phyloP scores from a whole-genome alignment of 2,797 vertebrate genomes.

The Anguilla pacifica region DNA sequence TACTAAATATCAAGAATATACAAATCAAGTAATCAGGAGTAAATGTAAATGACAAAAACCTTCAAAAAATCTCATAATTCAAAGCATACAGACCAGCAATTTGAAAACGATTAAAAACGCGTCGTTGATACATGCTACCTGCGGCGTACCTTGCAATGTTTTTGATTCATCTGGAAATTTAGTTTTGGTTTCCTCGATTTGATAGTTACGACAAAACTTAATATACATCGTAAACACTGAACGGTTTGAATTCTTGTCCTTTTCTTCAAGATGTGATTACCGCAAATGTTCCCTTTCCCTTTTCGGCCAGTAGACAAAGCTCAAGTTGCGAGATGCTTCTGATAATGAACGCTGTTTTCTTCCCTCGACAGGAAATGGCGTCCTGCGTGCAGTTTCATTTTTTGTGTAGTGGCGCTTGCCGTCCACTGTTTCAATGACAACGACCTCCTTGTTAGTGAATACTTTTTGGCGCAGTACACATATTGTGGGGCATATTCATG shows the following conservation, averaged over 20 bases:
- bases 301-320: slow-evolving; percentile 26
- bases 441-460: slow-evolving; percentile 31
- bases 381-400: slow-evolving; percentile 24
- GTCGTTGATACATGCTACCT: neutral
- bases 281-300: neutral
- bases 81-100: neutral
- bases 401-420: neutral
- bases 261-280: neutral
- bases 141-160: slow-evolving; percentile 49
- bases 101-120: neutral
- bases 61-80: neutral
- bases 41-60: neutral
- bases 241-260: neutral
- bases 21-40: no score
- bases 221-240: slow-evolving; percentile 61
- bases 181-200: slow-evolving; percentile 35
- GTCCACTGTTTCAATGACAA: slow-evolving; percentile 46
- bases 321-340: slow-evolving; percentile 1
- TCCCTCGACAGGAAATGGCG: neutral
- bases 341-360: neutral
- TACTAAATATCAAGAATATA: neutral
- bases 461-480: slow-evolving; percentile 46
- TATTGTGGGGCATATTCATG: neutral
- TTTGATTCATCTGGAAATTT: slow-evolving; percentile 44
- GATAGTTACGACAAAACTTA: slow-evolving; percentile 61